Evolutionary conservation across 2,888 invertebrate genomes (phyloP).

Genomic region (Metacarcinus magister): DNA sequence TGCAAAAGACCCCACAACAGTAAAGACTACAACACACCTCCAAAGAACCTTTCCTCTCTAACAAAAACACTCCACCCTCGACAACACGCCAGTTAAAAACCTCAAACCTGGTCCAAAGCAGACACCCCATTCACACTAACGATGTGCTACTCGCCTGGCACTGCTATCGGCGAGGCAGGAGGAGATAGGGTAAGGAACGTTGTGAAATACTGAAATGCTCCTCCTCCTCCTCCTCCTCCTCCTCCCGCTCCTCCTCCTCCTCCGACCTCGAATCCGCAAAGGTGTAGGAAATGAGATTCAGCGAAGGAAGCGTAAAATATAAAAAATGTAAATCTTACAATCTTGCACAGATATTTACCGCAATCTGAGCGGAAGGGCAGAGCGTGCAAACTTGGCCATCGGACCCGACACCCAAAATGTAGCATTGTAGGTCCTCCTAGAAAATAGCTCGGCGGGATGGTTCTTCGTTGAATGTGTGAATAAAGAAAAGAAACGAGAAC

Average conservation of each 20-base stretch:
- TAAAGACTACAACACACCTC: background rate
- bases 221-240: background rate
- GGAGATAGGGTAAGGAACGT: conserved; percentile 5
- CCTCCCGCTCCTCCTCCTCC: background rate
- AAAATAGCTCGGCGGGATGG: background rate
- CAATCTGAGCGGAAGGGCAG: conserved; percentile 44
- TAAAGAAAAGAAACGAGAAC: conserved; percentile 29
- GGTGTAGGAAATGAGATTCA: conserved; percentile 37
- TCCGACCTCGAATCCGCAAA: background rate
- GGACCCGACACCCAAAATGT: background rate
- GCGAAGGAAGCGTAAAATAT: background rate
- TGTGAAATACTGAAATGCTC: background rate
- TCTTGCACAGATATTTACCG: background rate
- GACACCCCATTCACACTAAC: background rate
- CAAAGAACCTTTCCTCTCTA: background rate
- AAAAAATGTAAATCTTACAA: conserved; percentile 8
- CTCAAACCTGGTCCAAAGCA: background rate
- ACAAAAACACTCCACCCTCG: background rate
- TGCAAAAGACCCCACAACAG: background rate
- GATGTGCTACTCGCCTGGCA: background rate
- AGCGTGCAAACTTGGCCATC: background rate
- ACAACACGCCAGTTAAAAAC: background rate
- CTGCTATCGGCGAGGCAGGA: background rate
- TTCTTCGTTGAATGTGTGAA: background rate
- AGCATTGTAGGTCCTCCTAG: background rate